Conservation (phyloP, 1,140 invertebrate genomes). For the Apis mellifera region Amel_HAv3.1 CM009941.2:7725501-7726000, state of each 20-base stretch:
- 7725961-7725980: slow-evolving; percentile 59
- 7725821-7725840: not conserved
- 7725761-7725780: not conserved
- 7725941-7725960: slow-evolving; percentile 59
- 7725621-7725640: too few species aligned
- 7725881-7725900: slow-evolving; percentile 33
- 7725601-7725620: too few species aligned
- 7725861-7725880: slow-evolving; percentile 17
- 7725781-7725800: too few species aligned
- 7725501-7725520: too few species aligned
- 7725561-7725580: too few species aligned
- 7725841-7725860: not conserved
- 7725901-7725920: slow-evolving; percentile 41
- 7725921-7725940: slow-evolving; percentile 41
- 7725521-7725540: too few species aligned
- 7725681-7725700: not conserved
- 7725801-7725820: not conserved
- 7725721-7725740: too few species aligned
- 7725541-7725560: too few species aligned
- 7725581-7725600: not conserved
- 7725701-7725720: not conserved
- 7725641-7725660: not conserved
- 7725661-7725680: not conserved
- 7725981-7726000: slow-evolving; percentile 61
- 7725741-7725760: not conserved